phyloP scores from a whole-genome alignment of 2,113 vertebrate genomes.

The Neogobius melanostomus region DNA sequence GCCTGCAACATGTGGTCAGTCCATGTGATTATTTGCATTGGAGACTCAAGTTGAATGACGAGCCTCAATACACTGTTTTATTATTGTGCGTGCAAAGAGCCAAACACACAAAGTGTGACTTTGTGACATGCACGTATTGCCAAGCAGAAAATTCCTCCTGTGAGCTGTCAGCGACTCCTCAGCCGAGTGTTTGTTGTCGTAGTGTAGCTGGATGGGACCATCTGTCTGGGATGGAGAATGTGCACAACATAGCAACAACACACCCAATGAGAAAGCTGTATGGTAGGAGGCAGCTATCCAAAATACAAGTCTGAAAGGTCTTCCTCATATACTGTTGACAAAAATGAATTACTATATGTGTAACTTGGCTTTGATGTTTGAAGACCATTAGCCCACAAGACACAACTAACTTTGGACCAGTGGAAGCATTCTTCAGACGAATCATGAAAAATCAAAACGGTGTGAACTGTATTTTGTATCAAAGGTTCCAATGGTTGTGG shows the following conservation, averaged over 20 bases:
- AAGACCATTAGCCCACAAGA: no score
- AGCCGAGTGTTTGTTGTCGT: slow-evolving; percentile 66
- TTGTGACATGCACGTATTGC: slow-evolving; percentile 20
- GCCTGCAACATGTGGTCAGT: slow-evolving; percentile 58
- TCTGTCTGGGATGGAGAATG: slow-evolving; percentile 52
- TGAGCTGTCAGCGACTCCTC: slow-evolving; percentile 66
- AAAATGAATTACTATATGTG: no score
- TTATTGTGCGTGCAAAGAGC: slow-evolving; percentile 33
- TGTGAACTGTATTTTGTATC: no score
- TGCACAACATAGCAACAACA: slow-evolving; percentile 45
- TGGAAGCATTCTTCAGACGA: no score
- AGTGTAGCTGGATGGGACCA: slow-evolving; percentile 60
- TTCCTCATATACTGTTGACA: not conserved
- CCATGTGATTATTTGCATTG: slow-evolving; percentile 75
- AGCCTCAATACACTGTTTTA: slow-evolving; percentile 51
- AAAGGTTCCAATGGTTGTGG: no score
- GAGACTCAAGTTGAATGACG: slow-evolving; percentile 66
- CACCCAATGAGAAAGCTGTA: slow-evolving; percentile 12
- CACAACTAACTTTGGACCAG: no score
- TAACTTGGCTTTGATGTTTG: not conserved
- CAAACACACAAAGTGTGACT: slow-evolving; percentile 1
- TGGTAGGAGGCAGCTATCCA: slow-evolving; percentile 22
- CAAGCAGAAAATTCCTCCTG: slow-evolving; percentile 38
- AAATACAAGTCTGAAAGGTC: not conserved
- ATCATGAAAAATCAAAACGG: no score